A percentile compares a stretch with the other conserved stretches of the same genome.
Conservation (phyloP, 2,888 invertebrate species). For the Eugnorisma glareosa region DNA sequence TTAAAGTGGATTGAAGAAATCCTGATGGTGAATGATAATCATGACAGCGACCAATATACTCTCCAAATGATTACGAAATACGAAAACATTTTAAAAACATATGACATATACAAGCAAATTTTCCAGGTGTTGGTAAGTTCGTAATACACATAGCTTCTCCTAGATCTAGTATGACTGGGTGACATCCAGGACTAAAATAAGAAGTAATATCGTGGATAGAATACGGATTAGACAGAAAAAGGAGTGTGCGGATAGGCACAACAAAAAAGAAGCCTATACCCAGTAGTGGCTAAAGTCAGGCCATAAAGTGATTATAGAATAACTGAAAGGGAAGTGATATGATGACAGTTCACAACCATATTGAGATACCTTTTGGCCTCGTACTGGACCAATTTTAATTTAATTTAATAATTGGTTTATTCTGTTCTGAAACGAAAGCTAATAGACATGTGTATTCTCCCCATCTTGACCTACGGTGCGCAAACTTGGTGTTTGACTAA, state of each 20-base stretch:
- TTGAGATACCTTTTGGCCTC: too few species aligned
- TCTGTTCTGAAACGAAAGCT: too few species aligned
- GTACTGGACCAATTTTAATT: too few species aligned
- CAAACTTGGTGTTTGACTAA: too few species aligned
- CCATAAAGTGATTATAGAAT: neutral
- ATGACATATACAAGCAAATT: slow-evolving; percentile 32
- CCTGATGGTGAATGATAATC: neutral
- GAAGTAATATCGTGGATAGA: neutral
- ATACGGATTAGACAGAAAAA: neutral
- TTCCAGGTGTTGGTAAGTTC: slow-evolving; percentile 51
- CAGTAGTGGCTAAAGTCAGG: neutral
- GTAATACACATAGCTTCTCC: neutral
- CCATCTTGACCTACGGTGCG: too few species aligned
- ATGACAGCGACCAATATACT: neutral
- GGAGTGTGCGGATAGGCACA: neutral
- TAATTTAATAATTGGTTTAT: too few species aligned
- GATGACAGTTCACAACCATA: neutral
- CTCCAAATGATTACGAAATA: slow-evolving; percentile 17
- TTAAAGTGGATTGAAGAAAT: slow-evolving; percentile 11
- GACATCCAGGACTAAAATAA: neutral
- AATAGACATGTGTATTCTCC: too few species aligned
- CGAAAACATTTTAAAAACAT: slow-evolving; percentile 41
- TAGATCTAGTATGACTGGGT: neutral
- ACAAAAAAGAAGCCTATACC: neutral
- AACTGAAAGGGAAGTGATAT: neutral